Evolutionary conservation across 2,797 vertebrate species (phyloP).

Genomic region (Anisognathus igniventris): DNA sequence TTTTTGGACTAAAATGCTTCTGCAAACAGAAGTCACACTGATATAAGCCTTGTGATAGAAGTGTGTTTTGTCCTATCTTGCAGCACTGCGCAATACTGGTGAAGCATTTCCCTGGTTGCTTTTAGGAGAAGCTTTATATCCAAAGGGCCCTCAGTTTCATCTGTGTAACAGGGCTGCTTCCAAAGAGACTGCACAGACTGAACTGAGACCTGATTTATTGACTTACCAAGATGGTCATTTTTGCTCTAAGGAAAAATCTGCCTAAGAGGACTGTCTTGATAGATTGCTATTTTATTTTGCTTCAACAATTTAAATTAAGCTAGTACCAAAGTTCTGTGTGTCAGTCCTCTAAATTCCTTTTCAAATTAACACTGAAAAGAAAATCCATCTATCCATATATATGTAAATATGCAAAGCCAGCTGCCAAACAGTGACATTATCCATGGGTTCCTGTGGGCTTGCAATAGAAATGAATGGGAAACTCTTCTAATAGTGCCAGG

Average conservation of each 20-base stretch:
- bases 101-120: not conserved
- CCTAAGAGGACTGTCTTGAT: not conserved
- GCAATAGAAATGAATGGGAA: not conserved
- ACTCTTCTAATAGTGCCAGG: not conserved
- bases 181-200: not conserved
- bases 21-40: not conserved
- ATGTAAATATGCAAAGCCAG: constrained; percentile 42
- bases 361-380: constrained; percentile 47
- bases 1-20: not conserved
- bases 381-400: constrained; percentile 16
- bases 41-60: not conserved
- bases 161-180: not conserved
- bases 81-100: not conserved
- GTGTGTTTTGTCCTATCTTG: not conserved
- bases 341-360: constrained; percentile 29
- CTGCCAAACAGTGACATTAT: constrained; percentile 32
- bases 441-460: not conserved
- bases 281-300: constrained; percentile 4
- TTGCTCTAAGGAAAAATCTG: not conserved
- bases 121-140: not conserved
- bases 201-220: not conserved
- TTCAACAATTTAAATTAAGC: constrained; percentile 15
- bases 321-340: not conserved
- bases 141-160: not conserved
- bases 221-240: not conserved